phyloP scores from a whole-genome alignment of 2,888 invertebrate species.

The Mylabris sibirica region DNA sequence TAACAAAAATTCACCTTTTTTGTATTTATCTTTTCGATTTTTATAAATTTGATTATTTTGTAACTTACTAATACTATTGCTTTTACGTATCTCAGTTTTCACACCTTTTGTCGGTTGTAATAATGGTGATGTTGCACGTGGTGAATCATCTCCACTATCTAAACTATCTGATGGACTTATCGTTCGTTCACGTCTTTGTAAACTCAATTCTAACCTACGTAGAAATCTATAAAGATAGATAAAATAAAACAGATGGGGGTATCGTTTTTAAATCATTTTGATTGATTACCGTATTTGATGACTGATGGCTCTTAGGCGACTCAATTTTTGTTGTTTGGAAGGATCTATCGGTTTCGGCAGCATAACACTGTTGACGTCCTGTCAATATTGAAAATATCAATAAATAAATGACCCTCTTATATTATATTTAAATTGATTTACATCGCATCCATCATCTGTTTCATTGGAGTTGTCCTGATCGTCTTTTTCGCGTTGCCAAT shows the following conservation, averaged over 20 bases:
- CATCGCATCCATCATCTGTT: conserved; percentile 64
- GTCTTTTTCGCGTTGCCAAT: conserved; percentile 57
- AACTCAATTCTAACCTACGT: conserved; percentile 73
- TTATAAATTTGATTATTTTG: conserved; percentile 43
- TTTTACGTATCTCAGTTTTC: conserved; percentile 58
- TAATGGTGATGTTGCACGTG: conserved; percentile 72
- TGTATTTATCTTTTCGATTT: conserved; percentile 50
- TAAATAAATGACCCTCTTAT: not conserved
- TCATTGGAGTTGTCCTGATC: conserved; percentile 55
- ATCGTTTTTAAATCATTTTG: not conserved
- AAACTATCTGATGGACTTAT: conserved; percentile 62
- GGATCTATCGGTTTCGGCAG: conserved; percentile 69
- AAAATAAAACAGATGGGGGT: not conserved
- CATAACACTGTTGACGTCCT: conserved; percentile 63
- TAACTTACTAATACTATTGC: conserved; percentile 58
- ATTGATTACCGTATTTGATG: conserved; percentile 75
- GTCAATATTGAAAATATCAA: conserved; percentile 24
- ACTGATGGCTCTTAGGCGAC: conserved; percentile 74
- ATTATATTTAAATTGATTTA: conserved; percentile 51
- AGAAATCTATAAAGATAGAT: conserved; percentile 66
- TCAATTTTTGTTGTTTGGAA: conserved; percentile 68
- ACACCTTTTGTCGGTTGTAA: conserved; percentile 59
- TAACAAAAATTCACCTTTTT: conserved; percentile 51
- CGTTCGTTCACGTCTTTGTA: conserved; percentile 72
- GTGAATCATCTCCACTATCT: conserved; percentile 68